Percentiles rank a stretch among this genome's conserved stretches.
Conservation (phyloP, 2,113 vertebrate species). For the Electrona antarctica region DNA sequence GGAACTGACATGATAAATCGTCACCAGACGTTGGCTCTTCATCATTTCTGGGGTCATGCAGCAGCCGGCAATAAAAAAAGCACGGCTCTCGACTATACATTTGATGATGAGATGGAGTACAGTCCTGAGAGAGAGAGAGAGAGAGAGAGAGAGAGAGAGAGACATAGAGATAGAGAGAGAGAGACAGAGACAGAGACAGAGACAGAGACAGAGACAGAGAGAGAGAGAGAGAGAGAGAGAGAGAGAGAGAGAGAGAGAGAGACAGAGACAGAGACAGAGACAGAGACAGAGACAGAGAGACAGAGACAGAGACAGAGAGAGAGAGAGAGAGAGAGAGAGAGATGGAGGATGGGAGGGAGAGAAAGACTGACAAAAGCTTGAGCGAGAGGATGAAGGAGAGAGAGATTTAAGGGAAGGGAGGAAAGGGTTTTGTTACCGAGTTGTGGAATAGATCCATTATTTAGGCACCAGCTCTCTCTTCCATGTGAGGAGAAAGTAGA, state of each 20-base stretch:
- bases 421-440: constrained; percentile 42
- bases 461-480: constrained; percentile 54
- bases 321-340: neutral
- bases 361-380: constrained; percentile 41
- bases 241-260: constrained; percentile 21
- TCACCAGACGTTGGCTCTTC: constrained; percentile 47
- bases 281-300: constrained; percentile 32
- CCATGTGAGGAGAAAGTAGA: constrained; percentile 18
- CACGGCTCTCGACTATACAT: constrained; percentile 24
- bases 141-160: constrained; percentile 53
- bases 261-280: constrained; percentile 48
- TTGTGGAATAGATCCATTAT: constrained; percentile 73
- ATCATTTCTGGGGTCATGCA: constrained; percentile 55
- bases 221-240: constrained; percentile 25
- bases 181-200: constrained; percentile 9
- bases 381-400: neutral
- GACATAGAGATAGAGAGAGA: constrained; percentile 2
- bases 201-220: constrained; percentile 5
- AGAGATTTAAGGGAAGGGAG: constrained; percentile 58
- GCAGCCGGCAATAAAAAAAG: constrained; percentile 53
- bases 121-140: neutral
- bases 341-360: constrained; percentile 25
- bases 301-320: constrained; percentile 19
- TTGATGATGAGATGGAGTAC: constrained; percentile 36
- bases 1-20: constrained; percentile 56